Evolutionary conservation across 2,797 vertebrate species (phyloP).

Genomic region (Nyctalus aviator): DNA sequence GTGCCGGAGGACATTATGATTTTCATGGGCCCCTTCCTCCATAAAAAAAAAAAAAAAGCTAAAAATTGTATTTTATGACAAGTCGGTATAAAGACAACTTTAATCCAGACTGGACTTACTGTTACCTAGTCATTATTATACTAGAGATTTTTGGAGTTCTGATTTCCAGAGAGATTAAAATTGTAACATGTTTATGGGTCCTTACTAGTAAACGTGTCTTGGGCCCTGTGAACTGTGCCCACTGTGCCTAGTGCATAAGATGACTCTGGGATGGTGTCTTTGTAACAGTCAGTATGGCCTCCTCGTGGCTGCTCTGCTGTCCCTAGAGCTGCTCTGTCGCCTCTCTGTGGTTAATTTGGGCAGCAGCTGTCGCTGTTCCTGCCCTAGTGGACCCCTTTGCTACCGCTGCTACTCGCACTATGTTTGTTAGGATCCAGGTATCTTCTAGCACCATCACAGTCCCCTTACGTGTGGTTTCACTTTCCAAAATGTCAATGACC

Average conservation of each 20-base stretch:
- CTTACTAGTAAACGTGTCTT: not conserved
- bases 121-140: not conserved
- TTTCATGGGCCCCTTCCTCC: not conserved
- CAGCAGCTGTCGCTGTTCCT: not conserved
- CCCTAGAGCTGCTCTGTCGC: not conserved
- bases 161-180: conserved; percentile 29
- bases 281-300: not conserved
- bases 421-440: not conserved
- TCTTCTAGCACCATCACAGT: not conserved
- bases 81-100: not conserved
- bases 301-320: not conserved
- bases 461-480: not conserved
- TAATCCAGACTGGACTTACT: not conserved
- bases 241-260: not conserved
- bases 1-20: not conserved
- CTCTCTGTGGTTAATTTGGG: not conserved
- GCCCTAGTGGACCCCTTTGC: not conserved
- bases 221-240: not conserved
- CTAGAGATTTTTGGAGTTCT: not conserved
- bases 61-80: not conserved
- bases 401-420: not conserved
- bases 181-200: not conserved
- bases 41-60: not conserved
- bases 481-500: not conserved
- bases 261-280: not conserved